Base-by-base conservation (phyloP, 2,888 invertebrate species). In the Oeneis ivallda region DNA sequence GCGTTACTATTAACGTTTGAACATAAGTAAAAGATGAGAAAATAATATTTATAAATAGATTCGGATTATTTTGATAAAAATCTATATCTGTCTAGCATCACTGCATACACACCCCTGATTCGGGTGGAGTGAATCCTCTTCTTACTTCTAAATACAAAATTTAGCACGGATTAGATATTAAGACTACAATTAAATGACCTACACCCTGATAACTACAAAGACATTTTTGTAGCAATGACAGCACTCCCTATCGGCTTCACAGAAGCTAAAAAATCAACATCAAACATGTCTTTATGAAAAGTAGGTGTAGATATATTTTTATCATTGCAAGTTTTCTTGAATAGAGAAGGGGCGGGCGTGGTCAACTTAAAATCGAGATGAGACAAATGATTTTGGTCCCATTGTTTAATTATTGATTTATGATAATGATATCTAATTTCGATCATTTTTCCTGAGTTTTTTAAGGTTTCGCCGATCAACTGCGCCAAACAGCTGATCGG, bases 1-100 rank as follows among this genome's bases (percentile, higher is more conserved):
- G 90, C 89, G 90, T 85, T 90, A 89, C 89, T 90, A 90, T 89
- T 90, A 91, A 89, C 87, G 89, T 88, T 90, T 86, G 89, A 89
- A 92, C 91, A 89, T 89, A 91, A 90, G 91, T 89, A 92, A 92
- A 92, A 89, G 90, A 85, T 87, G 87, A 88, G 90, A 91, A 92
- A 92, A 92, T 92, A 92, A 91, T 92, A 92, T 92, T 92, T 92
- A 92, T 92, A 92, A 92, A 92, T 92, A 92, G 92, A 90, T 92
- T 88, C 76, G 82, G 88, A 92, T 91, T 92, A 92, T 91, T 92
- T 92, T 92, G 90, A 92, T 91, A 90, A 91, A 88, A 89, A 86
- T 90, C 88, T 91, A 89, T 82, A 88, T 87, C 82, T 84, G 89
- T 87, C 85, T 84, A 86, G 76, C 76, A 78, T 85, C 89, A 89